These are phyloP conservation scores for Lateolabrax maculatus DNA, from an alignment of 2,797 vertebrate species.

Conservation along the genomic window DNA sequence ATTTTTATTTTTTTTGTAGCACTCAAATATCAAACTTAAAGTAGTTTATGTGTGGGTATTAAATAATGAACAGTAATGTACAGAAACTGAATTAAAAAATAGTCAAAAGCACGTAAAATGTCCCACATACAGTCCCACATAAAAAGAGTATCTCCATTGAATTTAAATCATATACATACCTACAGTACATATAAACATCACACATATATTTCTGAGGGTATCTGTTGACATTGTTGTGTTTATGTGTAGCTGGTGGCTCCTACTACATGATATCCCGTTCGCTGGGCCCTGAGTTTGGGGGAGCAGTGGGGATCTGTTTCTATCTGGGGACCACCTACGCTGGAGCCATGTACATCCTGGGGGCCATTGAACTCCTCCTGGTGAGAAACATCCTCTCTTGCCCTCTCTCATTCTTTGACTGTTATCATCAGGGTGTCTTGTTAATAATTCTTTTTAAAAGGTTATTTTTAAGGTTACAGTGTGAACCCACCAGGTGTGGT, in stretches of 20 bases:
- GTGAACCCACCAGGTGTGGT: not conserved
- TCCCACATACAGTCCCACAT: not conserved
- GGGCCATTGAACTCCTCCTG: slow-evolving; percentile 98
- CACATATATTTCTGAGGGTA: not conserved
- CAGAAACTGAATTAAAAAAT: not conserved
- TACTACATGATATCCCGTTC: slow-evolving; percentile 99
- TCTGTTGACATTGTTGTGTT: slow-evolving; percentile 25
- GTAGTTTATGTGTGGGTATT: not conserved
- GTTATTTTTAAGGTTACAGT: no score
- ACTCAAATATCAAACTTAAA: not conserved
- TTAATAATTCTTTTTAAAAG: no score
- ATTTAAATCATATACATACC: not conserved
- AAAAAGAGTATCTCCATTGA: not conserved
- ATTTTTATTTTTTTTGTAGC: not conserved
- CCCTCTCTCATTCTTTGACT: not conserved
- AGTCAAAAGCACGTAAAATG: not conserved
- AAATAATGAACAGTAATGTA: not conserved
- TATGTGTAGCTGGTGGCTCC: slow-evolving; percentile 91
- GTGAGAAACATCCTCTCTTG: slow-evolving; percentile 81
- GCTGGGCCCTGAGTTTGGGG: slow-evolving; percentile 96
- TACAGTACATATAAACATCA: not conserved
- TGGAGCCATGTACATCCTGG: slow-evolving; percentile 99
- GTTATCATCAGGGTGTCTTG: not conserved
- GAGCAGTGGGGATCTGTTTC: slow-evolving; percentile 98
- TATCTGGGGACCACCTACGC: slow-evolving; percentile 98